phyloP scores from a whole-genome alignment of 2,888 invertebrate species.

The Argyresthia albistria region DNA sequence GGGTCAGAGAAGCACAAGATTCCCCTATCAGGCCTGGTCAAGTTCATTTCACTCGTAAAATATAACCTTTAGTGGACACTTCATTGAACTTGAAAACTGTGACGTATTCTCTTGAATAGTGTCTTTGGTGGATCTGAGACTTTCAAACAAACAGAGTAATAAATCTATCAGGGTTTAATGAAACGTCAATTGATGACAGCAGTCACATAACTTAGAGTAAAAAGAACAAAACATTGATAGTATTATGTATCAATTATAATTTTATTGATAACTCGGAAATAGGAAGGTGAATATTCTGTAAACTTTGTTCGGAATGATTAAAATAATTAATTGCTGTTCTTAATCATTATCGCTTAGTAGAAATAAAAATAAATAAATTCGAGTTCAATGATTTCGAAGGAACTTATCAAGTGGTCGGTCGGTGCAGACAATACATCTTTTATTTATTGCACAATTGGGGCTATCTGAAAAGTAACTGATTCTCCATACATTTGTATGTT shows the following conservation, averaged over 20 bases:
- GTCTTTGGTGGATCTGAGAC: not conserved
- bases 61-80: slow-evolving; percentile 1
- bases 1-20: slow-evolving; percentile 51
- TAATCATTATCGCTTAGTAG: slow-evolving; percentile 17
- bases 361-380: slow-evolving; percentile 35
- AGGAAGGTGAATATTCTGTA: slow-evolving; percentile 20
- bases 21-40: slow-evolving; percentile 42
- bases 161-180: not conserved
- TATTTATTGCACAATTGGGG: too few species aligned
- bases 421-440: not conserved
- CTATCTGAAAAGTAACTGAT: too few species aligned
- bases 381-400: slow-evolving; percentile 28
- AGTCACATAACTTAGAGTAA: slow-evolving; percentile 28
- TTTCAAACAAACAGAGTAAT: not conserved
- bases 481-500: too few species aligned
- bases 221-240: slow-evolving; percentile 24
- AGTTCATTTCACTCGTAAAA: slow-evolving; percentile 39
- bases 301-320: slow-evolving; percentile 48
- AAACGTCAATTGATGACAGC: too few species aligned
- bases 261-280: slow-evolving; percentile 28
- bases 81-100: not conserved
- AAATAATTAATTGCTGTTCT: slow-evolving; percentile 35
- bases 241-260: slow-evolving; percentile 17
- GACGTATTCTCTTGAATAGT: not conserved
- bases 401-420: not conserved